These are phyloP conservation scores for Saxidomus purpurata DNA, from an alignment of 1,140 invertebrate species.

Conservation along the genomic window DNA sequence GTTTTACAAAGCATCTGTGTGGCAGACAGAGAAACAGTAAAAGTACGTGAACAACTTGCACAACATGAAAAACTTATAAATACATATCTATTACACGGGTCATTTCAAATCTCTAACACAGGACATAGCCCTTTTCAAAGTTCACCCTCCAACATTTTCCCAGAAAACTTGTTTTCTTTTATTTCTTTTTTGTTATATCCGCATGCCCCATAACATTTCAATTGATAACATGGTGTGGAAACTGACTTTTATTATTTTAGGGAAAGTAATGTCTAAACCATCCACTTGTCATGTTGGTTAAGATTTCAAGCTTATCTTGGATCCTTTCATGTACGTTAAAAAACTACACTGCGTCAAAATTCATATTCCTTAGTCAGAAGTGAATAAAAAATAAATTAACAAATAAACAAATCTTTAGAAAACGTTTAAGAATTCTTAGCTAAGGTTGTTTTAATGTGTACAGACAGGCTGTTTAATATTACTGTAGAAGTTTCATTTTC, in stretches of 20 bases:
- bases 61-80: background rate
- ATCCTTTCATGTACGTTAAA: background rate
- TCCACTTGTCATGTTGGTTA: background rate
- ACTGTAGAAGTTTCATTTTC: too few relatives aligned
- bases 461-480: too few relatives aligned
- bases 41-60: background rate
- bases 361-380: background rate
- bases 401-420: too few relatives aligned
- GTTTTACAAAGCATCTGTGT: background rate
- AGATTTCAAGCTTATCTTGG: background rate
- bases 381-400: too few relatives aligned
- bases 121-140: constrained; percentile 1
- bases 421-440: too few relatives aligned
- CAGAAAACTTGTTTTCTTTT: constrained; percentile 30
- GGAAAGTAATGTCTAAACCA: constrained; percentile 19
- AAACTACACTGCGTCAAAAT: background rate
- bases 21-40: background rate
- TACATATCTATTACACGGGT: constrained; percentile 6
- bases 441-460: too few relatives aligned
- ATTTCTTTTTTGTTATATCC: constrained; percentile 27
- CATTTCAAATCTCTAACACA: background rate
- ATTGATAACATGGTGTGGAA: background rate
- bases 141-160: background rate
- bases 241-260: constrained; percentile 43
- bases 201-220: constrained; percentile 26